Evolutionary conservation across 2,888 invertebrate genomes (phyloP).

Genomic region (Scaptomyza flava): DNA sequence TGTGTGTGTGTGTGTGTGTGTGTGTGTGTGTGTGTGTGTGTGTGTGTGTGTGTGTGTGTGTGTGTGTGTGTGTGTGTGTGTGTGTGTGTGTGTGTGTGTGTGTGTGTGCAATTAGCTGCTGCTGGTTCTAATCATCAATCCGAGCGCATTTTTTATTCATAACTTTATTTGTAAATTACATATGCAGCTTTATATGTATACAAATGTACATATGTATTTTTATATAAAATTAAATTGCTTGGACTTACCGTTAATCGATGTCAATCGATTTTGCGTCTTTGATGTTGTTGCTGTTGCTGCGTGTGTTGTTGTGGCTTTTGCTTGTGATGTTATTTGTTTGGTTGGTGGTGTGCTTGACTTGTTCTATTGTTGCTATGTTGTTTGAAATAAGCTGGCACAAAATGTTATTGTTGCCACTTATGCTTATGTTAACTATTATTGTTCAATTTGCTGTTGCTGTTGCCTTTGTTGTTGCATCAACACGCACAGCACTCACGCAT

Average conservation of each 20-base stretch:
- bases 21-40: slow-evolving; percentile 23
- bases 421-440: slow-evolving; percentile 40
- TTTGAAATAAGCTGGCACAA: slow-evolving; percentile 29
- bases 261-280: slow-evolving; percentile 73
- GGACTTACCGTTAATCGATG: slow-evolving; percentile 76
- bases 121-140: slow-evolving; percentile 6
- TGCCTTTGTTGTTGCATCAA: slow-evolving; percentile 54
- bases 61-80: slow-evolving; percentile 34
- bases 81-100: slow-evolving; percentile 29
- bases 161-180: not conserved
- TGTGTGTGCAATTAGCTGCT: slow-evolving; percentile 47
- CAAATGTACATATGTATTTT: not conserved
- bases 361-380: slow-evolving; percentile 25
- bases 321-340: slow-evolving; percentile 32
- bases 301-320: slow-evolving; percentile 29
- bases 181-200: slow-evolving; percentile 2
- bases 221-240: not conserved
- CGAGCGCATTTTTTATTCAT: slow-evolving; percentile 4
- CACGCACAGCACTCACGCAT: slow-evolving; percentile 49
- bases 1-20: slow-evolving; percentile 32
- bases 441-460: not conserved
- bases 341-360: slow-evolving; percentile 4
- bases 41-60: slow-evolving; percentile 37
- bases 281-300: slow-evolving; percentile 50
- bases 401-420: slow-evolving; percentile 42